Percentiles rank a stretch among this genome's conserved stretches.
Conservation (phyloP, 2,888 invertebrate genomes). For the Nowickia ferox region DNA sequence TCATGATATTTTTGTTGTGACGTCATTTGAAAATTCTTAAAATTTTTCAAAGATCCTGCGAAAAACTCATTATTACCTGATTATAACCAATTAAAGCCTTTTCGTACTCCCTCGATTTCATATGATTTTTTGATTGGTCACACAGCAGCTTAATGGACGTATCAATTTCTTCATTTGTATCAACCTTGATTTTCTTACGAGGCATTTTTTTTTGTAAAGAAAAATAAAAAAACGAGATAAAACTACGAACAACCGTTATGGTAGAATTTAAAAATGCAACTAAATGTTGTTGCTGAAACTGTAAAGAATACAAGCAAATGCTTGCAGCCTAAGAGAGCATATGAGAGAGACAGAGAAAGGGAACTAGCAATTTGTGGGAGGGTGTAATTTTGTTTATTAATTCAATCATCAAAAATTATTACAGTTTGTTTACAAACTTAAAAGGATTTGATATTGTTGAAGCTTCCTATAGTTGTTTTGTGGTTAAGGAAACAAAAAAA, state of each 20-base stretch:
- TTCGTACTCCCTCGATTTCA: slow-evolving; percentile 89
- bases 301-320: background rate
- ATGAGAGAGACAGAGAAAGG: background rate
- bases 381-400: slow-evolving; percentile 38
- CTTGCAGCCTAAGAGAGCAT: background rate
- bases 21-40: too few relatives aligned
- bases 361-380: background rate
- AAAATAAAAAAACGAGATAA: background rate
- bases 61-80: slow-evolving; percentile 84
- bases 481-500: slow-evolving; percentile 3
- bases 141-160: slow-evolving; percentile 88
- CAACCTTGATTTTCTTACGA: slow-evolving; percentile 80
- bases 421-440: slow-evolving; percentile 24
- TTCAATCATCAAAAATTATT: slow-evolving; percentile 50
- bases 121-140: slow-evolving; percentile 90
- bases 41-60: too few relatives aligned
- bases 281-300: slow-evolving; percentile 4
- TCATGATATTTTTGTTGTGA: too few relatives aligned
- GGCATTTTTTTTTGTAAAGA: slow-evolving; percentile 75
- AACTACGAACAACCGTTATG: slow-evolving; percentile 47
- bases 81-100: slow-evolving; percentile 89
- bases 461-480: slow-evolving; percentile 39
- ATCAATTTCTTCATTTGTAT: slow-evolving; percentile 83
- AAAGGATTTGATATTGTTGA: slow-evolving; percentile 29
- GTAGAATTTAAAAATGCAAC: slow-evolving; percentile 51